A percentile compares a stretch with the other conserved stretches of the same genome.
phyloP scores from a whole-genome alignment of 2,797 vertebrate species.

The Petrocephalus schoutedeni region DNA sequence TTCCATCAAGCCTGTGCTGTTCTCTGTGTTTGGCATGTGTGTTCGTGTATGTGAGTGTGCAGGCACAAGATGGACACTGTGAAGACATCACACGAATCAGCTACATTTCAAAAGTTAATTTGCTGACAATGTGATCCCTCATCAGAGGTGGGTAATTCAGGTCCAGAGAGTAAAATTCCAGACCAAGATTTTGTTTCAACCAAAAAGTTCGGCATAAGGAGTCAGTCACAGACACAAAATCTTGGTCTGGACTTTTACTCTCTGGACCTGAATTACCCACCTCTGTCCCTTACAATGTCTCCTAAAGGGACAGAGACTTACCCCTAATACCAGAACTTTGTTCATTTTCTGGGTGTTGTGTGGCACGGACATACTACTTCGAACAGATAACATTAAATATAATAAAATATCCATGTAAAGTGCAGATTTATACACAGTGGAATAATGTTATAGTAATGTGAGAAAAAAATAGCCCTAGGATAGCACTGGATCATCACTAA shows the following conservation, averaged over 20 bases:
- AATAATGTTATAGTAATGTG: background rate
- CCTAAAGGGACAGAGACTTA: background rate
- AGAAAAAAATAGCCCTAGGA: background rate
- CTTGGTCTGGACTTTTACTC: too few relatives aligned
- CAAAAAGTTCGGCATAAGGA: too few relatives aligned
- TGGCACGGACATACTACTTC: background rate
- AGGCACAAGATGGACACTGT: background rate
- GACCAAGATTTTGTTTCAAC: too few relatives aligned
- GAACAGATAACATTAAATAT: background rate
- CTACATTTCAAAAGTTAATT: background rate
- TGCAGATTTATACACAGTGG: background rate
- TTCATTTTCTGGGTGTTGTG: background rate
- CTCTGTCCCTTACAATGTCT: background rate
- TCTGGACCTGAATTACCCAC: too few relatives aligned
- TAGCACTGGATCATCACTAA: background rate
- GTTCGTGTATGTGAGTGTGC: conserved; percentile 23
- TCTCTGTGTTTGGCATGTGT: background rate
- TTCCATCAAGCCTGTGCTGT: background rate
- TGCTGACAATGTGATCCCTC: background rate
- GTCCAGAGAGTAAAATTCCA: background rate
- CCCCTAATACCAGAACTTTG: background rate
- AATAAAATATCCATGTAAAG: background rate
- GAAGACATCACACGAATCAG: background rate
- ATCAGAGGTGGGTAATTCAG: background rate
- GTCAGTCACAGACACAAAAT: background rate